Percentiles rank a stretch among this genome's conserved stretches.
Evolutionary conservation across 2,113 vertebrate species (phyloP).

Genomic region (Cyprinus carpio): DNA sequence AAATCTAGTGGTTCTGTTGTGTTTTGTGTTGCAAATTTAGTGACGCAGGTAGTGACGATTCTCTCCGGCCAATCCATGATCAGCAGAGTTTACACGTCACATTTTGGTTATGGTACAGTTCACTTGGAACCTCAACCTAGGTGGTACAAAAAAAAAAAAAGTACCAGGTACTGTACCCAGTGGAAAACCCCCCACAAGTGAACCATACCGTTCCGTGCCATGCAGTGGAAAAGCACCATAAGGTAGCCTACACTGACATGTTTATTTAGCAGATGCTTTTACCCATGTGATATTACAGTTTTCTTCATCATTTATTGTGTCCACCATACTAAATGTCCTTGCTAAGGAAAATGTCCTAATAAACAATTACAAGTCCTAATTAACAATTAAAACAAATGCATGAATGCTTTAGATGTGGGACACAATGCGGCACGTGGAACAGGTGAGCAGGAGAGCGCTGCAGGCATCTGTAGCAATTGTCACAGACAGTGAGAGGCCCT

Average conservation of each 20-base stretch:
- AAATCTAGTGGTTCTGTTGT: no score
- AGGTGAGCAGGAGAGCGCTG: conserved; percentile 42
- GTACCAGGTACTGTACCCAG: no score
- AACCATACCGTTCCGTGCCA: no score
- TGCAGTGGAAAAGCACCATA: no score
- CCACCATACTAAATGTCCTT: not conserved
- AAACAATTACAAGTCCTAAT: not conserved
- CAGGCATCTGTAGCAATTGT: conserved; percentile 66
- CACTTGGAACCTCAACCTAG: no score
- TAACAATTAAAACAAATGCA: conserved; percentile 27
- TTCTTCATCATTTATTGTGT: not conserved
- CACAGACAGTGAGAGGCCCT: conserved; percentile 56
- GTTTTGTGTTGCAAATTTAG: no score
- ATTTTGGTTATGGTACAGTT: no score
- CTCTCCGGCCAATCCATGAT: no score
- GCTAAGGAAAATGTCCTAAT: not conserved
- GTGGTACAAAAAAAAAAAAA: no score
- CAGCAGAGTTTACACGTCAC: no score
- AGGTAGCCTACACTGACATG: not conserved
- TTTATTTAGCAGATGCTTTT: not conserved
- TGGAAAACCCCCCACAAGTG: no score
- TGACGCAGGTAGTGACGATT: no score
- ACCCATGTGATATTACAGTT: not conserved
- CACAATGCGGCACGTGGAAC: not conserved
- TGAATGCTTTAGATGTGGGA: conserved; percentile 20